These are phyloP conservation scores for Taxidea taxus DNA, from an alignment of 2,113 vertebrate genomes.

Conservation along the genomic window DNA sequence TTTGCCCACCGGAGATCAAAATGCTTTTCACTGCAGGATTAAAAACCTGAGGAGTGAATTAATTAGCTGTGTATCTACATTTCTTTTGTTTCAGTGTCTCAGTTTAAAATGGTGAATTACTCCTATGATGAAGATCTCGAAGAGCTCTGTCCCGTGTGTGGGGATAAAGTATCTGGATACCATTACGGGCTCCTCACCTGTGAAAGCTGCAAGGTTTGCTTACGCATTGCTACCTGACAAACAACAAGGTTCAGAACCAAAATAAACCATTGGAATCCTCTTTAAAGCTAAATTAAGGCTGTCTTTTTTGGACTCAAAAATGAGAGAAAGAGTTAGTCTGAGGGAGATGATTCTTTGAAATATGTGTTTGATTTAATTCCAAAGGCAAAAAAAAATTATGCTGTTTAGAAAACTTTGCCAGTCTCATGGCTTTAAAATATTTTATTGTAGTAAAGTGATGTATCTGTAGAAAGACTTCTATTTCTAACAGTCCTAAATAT, in stretches of 20 bases:
- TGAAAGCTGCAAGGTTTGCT: slow-evolving; percentile 98
- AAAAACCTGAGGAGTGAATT: background rate
- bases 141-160: slow-evolving; percentile 98
- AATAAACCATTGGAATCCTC: background rate
- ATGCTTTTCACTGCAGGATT: background rate
- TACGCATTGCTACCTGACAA: slow-evolving; percentile 53
- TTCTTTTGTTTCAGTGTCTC: slow-evolving; percentile 87
- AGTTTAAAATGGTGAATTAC: slow-evolving; percentile 99
- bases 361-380: slow-evolving; percentile 52
- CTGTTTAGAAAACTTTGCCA: slow-evolving; percentile 61
- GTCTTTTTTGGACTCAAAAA: background rate
- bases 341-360: slow-evolving; percentile 22
- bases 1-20: background rate
- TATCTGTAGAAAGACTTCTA: slow-evolving; percentile 51
- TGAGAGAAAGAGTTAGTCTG: background rate
- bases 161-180: slow-evolving; percentile 99
- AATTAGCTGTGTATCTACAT: background rate
- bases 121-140: slow-evolving; percentile 98
- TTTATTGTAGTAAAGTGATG: slow-evolving; percentile 59
- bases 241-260: background rate
- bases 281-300: background rate
- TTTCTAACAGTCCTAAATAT: slow-evolving; percentile 71
- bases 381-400: slow-evolving; percentile 30
- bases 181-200: slow-evolving; percentile 99
- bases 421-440: slow-evolving; percentile 51